Evolutionary conservation across 92 coral and sea anemone species (phyloP).

Genomic region (Bergia puertoricense): DNA sequence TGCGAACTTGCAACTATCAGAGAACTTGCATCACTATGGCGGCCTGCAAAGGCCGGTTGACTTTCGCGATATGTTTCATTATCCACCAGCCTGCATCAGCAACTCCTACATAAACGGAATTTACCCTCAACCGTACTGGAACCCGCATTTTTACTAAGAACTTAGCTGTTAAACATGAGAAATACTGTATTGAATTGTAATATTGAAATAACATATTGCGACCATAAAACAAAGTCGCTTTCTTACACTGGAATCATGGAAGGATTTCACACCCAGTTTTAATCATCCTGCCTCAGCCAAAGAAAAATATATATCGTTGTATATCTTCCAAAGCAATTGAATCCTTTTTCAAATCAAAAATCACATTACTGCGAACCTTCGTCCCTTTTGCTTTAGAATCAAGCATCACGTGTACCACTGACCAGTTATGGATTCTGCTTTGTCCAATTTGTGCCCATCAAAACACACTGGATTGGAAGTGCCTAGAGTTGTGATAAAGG

Average conservation of each 20-base stretch:
- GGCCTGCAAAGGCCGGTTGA: conserved; percentile 25
- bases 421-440: not conserved
- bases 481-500: too few species aligned
- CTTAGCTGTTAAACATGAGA: not conserved
- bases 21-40: conserved; percentile 29
- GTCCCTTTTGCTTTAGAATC: not conserved
- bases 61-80: conserved; percentile 28
- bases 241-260: not conserved
- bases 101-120: conserved; percentile 20
- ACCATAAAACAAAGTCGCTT: not conserved
- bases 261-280: too few species aligned
- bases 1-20: conserved; percentile 30
- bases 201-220: too few species aligned
- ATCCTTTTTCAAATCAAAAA: not conserved
- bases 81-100: conserved; percentile 14
- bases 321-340: not conserved
- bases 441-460: not conserved
- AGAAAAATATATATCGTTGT: not conserved
- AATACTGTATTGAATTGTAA: too few species aligned
- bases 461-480: too few species aligned
- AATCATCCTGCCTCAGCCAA: not conserved
- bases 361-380: not conserved
- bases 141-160: conserved; percentile 24
- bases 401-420: not conserved
- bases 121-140: conserved; percentile 37